A percentile compares a stretch with the other conserved stretches of the same genome.
Evolutionary conservation across 2,113 vertebrate genomes (phyloP).

Genomic region (Origma solitaria): DNA sequence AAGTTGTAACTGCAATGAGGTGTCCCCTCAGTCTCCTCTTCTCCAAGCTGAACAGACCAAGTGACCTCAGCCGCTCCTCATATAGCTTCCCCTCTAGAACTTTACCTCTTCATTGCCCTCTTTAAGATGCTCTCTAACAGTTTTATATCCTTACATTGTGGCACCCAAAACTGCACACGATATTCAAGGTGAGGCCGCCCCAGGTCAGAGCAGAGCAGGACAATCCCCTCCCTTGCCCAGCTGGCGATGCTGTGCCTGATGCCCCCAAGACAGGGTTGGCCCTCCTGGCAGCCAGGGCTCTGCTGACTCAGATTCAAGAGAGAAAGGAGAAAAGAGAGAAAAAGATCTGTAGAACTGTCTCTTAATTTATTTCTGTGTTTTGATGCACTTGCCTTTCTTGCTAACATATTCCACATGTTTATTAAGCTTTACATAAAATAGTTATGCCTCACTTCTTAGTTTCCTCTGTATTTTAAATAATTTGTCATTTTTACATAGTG

Average conservation of each 20-base stretch:
- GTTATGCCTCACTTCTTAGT: neutral
- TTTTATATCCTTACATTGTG: neutral
- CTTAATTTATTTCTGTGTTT: neutral
- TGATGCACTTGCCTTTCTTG: neutral
- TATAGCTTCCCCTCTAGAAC: neutral
- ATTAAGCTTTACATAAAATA: neutral
- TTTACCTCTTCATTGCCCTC: neutral
- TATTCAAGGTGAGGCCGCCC: accelerated
- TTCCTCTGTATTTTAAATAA: neutral
- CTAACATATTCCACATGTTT: neutral
- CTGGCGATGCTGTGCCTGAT: accelerated
- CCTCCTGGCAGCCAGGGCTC: neutral
- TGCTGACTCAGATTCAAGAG: neutral
- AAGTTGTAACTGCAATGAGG: neutral
- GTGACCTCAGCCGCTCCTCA: neutral
- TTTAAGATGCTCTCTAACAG: neutral
- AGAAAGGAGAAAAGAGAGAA: neutral
- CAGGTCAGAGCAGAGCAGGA: accelerated
- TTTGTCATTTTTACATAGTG: neutral
- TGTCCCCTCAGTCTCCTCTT: neutral
- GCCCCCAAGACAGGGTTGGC: accelerated
- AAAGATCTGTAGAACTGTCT: neutral
- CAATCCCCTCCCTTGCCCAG: neutral
- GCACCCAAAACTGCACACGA: neutral
- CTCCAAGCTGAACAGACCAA: neutral